Conservation (phyloP, 2,797 vertebrate species). For the Sebastes matsubarae region DNA sequence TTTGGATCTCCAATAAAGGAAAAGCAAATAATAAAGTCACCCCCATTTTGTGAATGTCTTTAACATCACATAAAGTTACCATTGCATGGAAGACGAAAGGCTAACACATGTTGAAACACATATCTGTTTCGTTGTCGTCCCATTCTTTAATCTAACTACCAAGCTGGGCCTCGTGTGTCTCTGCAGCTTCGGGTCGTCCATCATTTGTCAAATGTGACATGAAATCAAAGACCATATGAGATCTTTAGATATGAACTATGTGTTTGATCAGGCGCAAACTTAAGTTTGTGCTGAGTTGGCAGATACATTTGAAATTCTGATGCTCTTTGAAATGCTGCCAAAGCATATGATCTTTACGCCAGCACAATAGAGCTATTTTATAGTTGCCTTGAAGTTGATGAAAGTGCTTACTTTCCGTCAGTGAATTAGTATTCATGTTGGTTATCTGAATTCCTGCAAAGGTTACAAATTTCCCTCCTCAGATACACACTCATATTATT, state of each 20-base stretch:
- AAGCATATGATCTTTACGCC: slow-evolving; percentile 41
- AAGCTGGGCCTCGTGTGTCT: slow-evolving; percentile 64
- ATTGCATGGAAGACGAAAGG: slow-evolving; percentile 34
- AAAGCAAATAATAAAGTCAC: background rate
- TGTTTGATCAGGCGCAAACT: slow-evolving; percentile 66
- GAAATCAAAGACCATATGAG: slow-evolving; percentile 73
- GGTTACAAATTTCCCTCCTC: background rate
- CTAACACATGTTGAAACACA: slow-evolving; percentile 48
- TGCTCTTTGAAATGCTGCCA: slow-evolving; percentile 72
- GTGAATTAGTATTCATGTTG: slow-evolving; percentile 23
- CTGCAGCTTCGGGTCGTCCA: slow-evolving; percentile 57
- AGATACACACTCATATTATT: background rate
- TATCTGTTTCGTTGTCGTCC: slow-evolving; percentile 46
- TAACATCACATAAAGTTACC: background rate
- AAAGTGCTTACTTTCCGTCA: slow-evolving; percentile 38
- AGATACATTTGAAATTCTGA: slow-evolving; percentile 57
- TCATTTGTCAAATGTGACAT: slow-evolving; percentile 63
- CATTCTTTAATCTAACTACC: slow-evolving; percentile 56
- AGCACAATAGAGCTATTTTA: slow-evolving; percentile 53
- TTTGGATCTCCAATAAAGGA: background rate
- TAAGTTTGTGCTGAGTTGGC: slow-evolving; percentile 53
- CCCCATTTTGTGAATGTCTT: background rate
- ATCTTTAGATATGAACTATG: slow-evolving; percentile 51
- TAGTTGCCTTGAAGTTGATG: slow-evolving; percentile 37
- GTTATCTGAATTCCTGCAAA: slow-evolving; percentile 25